Conservation (phyloP, 2,113 vertebrate genomes). For the Dromaius novaehollandiae region DNA sequence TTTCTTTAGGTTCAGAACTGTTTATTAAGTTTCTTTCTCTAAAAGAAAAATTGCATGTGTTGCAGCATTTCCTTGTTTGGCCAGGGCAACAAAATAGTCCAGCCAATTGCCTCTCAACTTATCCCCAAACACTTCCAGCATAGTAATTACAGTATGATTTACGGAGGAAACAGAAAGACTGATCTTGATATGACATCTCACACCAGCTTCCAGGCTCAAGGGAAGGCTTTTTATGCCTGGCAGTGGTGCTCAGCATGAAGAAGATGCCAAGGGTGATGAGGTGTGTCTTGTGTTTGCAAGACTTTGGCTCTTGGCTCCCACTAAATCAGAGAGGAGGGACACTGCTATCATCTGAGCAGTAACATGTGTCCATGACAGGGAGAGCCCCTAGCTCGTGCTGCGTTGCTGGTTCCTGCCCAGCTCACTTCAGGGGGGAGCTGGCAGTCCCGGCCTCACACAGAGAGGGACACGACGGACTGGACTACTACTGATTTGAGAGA, state of each 20-base stretch:
- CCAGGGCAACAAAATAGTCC: not conserved
- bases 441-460: not conserved
- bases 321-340: too few relatives aligned
- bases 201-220: not conserved
- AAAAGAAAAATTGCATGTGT: not conserved
- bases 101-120: not conserved
- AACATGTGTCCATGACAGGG: too few relatives aligned
- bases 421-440: not conserved
- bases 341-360: too few relatives aligned
- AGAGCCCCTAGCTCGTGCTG: too few relatives aligned
- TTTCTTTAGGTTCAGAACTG: not conserved
- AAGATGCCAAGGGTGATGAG: not conserved
- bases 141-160: not conserved
- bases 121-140: not conserved
- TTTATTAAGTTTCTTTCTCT: not conserved
- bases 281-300: too few relatives aligned
- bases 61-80: not conserved
- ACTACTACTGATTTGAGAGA: not conserved
- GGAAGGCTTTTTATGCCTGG: not conserved
- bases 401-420: too few relatives aligned
- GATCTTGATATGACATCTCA: not conserved
- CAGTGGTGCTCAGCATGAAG: not conserved
- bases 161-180: not conserved
- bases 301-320: too few relatives aligned
- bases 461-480: not conserved